These are phyloP conservation scores for Paedocypris sp. DNA, from an alignment of 2,113 vertebrate genomes.

Conservation along the genomic window DNA sequence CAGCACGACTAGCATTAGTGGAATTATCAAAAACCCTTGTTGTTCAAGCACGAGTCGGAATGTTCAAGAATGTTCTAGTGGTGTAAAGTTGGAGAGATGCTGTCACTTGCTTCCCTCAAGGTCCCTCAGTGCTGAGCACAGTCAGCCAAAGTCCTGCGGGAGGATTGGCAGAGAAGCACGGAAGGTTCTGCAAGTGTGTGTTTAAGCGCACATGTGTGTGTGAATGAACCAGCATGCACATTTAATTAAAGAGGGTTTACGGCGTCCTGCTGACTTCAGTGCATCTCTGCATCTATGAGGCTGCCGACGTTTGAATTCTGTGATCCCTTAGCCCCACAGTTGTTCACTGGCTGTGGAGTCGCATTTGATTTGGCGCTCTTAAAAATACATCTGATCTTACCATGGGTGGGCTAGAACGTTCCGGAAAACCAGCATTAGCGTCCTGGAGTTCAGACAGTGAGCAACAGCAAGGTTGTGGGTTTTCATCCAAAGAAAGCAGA, in stretches of 20 bases:
- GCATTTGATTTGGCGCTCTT: no score
- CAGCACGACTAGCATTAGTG: background rate
- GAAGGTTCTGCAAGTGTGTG: slow-evolving; percentile 20
- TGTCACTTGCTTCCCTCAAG: slow-evolving; percentile 3
- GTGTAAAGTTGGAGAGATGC: no score
- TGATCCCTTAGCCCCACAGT: background rate
- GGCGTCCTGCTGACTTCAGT: slow-evolving; percentile 22
- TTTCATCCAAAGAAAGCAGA: no score
- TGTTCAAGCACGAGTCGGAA: background rate
- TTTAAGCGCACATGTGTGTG: slow-evolving; percentile 1
- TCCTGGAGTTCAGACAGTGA: no score
- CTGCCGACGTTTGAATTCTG: background rate
- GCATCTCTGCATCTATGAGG: slow-evolving; percentile 6
- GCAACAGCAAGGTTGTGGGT: no score
- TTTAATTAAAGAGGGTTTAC: slow-evolving; percentile 22
- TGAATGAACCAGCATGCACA: background rate
- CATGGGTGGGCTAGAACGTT: no score
- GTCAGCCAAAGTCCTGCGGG: background rate
- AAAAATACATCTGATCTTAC: no score
- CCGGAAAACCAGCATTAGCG: no score
- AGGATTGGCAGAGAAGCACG: slow-evolving; percentile 10
- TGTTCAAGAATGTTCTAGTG: background rate
- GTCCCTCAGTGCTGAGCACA: slow-evolving; percentile 6
- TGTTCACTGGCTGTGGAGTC: no score
- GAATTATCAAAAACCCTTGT: background rate